Percentiles rank a stretch among this genome's conserved stretches.
Evolutionary conservation across 2,113 vertebrate genomes (phyloP).

Genomic region (Cynopterus brachyotis): DNA sequence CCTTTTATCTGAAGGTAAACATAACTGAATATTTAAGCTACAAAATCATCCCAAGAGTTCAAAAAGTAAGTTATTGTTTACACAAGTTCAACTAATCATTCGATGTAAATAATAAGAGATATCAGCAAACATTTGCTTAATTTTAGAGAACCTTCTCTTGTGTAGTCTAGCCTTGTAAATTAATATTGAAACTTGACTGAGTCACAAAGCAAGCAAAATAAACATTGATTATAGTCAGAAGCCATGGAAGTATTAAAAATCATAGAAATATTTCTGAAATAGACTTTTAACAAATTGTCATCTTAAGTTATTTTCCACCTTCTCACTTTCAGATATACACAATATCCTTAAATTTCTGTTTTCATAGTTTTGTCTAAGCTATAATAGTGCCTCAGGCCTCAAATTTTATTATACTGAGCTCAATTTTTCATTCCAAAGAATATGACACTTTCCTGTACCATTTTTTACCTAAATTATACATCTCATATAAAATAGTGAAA

Average conservation of each 20-base stretch:
- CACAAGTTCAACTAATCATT: conserved; percentile 58
- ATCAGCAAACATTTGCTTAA: conserved; percentile 67
- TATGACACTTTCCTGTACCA: conserved; percentile 29
- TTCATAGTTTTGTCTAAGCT: neutral
- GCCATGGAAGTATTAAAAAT: conserved; percentile 42
- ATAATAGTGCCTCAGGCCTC: neutral
- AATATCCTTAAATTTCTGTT: neutral
- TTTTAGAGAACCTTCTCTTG: conserved; percentile 71
- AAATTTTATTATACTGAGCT: conserved; percentile 44
- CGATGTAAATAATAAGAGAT: conserved; percentile 68
- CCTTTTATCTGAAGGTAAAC: neutral
- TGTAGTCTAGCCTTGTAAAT: conserved; percentile 57
- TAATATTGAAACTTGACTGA: conserved; percentile 53
- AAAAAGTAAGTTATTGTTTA: conserved; percentile 66
- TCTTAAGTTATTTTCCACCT: conserved; percentile 49
- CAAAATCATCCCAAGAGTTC: conserved; percentile 7
- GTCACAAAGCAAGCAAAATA: conserved; percentile 46
- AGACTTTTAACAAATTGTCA: conserved; percentile 56
- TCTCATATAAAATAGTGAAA: conserved; percentile 32
- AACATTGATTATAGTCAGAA: neutral
- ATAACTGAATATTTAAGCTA: neutral
- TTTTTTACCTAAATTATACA: conserved; percentile 35
- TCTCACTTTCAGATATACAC: neutral
- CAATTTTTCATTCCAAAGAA: conserved; percentile 62
- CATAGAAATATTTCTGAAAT: conserved; percentile 45